Evolutionary conservation across 2,888 invertebrate species (phyloP), one percentile per base, ranked within the genome.

Genomic region (Tortrix viridana): DNA sequence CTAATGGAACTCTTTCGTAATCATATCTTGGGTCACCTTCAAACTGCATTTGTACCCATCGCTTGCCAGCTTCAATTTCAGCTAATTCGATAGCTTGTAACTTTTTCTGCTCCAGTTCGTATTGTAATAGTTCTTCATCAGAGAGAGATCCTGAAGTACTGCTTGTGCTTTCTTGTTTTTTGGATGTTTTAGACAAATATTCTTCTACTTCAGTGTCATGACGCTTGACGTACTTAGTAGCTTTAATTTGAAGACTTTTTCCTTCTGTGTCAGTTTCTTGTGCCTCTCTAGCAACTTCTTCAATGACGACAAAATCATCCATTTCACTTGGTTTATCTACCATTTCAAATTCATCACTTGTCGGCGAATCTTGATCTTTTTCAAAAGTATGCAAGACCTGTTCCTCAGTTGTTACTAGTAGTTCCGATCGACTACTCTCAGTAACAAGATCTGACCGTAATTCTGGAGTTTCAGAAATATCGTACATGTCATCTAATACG

Each of bases 1-100:
- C 98, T 44, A 98, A 85, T 4, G 97, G 96, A 16, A 97, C 96
- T 65, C 97, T 93, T 75, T 97, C 96, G 68, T 96, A 95, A 69
- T 97, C 97, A 80, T 97, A 95, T 48, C 95, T 92, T 71, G 95
- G 93, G 74, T 95, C 95, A 50, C 95, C 95, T 84, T 96, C 96
- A 79, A 96, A 95, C 71, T 97, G 97, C 95, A 97, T 97, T 86
- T 97, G 97, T 58, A 97, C 95, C 97, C 97, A 97, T 64, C 96
- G 95, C 74, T 96, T 96, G 61, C 96, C 96, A 2, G 95, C 96
- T 78, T 96, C 96, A 38, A 93, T 85, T 89, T 92, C 93, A 26
- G 91, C 92, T 65, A 84, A 84, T 84, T 84, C 94, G 84, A 85
- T 92, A 66, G 88, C 92, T 81, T 80, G 89, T 43, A 87, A 61